Evolutionary conservation across 1,140 invertebrate genomes (phyloP).

Genomic region (Rhyzopertha dominica): DNA sequence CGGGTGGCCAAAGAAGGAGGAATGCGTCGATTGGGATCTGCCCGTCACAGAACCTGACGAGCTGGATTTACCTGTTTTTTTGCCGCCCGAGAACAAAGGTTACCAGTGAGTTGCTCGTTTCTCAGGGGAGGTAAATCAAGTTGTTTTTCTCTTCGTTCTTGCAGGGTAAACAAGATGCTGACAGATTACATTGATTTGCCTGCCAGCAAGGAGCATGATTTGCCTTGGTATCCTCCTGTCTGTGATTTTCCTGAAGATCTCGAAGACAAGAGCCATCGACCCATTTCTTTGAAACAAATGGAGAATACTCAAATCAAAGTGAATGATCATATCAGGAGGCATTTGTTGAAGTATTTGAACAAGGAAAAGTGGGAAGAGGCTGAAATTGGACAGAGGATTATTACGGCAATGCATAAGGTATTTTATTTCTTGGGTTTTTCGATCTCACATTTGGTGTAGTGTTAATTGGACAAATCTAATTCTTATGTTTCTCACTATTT

Average conservation of each 20-base stretch:
- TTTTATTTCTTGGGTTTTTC: no score
- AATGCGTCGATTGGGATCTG: conserved; percentile 39
- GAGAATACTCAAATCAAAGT: conserved; percentile 35
- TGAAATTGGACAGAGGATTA: conserved; percentile 71
- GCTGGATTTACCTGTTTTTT: conserved; percentile 54
- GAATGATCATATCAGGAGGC: conserved; percentile 36
- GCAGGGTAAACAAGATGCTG: conserved; percentile 50
- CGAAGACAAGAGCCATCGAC: conserved; percentile 46
- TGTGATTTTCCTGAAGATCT: conserved; percentile 50
- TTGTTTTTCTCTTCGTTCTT: conserved; percentile 21
- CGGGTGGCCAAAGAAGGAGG: conserved; percentile 37
- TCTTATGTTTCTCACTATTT: no score
- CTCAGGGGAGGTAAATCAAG: background rate
- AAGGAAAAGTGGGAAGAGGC: conserved; percentile 53
- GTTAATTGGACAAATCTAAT: no score
- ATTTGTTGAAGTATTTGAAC: conserved; percentile 55
- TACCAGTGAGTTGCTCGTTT: conserved; percentile 55
- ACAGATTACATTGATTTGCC: conserved; percentile 58
- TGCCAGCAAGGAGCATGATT: conserved; percentile 55
- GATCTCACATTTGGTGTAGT: no score
- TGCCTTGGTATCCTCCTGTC: conserved; percentile 71
- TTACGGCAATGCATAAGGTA: conserved; percentile 64
- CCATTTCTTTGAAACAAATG: conserved; percentile 25
- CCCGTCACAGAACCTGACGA: conserved; percentile 41
- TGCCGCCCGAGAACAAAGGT: conserved; percentile 72